Evolutionary conservation across 1,140 invertebrate species (phyloP), one percentile per base, ranked within the genome.

Genomic region (Aphaenogaster rudis): DNA sequence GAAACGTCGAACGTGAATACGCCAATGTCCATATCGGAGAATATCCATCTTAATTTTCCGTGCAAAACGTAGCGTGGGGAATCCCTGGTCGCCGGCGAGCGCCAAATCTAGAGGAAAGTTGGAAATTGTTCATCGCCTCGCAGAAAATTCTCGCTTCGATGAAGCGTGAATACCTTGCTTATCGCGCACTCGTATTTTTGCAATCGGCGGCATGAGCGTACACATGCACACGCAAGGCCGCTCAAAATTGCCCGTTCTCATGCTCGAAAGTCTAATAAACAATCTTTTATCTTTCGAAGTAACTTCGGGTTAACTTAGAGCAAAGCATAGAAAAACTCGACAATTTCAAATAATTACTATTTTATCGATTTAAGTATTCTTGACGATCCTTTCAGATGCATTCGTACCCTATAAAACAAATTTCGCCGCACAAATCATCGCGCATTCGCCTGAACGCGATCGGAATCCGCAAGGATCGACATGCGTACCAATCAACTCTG

Each of bases 91-190:
- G 28, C 52, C 6, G 21, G 67, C 54, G 39, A 74, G 11, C 28
- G 54, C 11, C 42, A 74, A 84, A 76, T 84, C 72, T 84, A 76
- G 42, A 76, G 80, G 42, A 61, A 82, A 61, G 54, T 74, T 74
- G 54, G 28, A 84, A 84, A 84, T 84, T 74, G 67, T 74, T 54
- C 80, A 48, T 57, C 42, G 64, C 64, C 66, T 69, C 66, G 66
- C 66, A 61, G 42, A 71, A 76, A 84, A 76, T 84, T 84, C 54
- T 74, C 80, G 80, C 69, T 84, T 50, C 80, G 69, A 84, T 76
- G 57, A 84, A 84, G 69, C 80, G 69, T 76, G 33, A 84, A 84
- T 57, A 76, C 39, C 33, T 76, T 74, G 80, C 69, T 74, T 57
- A 74, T 82, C 67, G 39, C 69, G 54, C 21, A 9, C 21, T 84